Evolutionary conservation across 2,113 vertebrate species (phyloP).

Genomic region (Artemisiospiza belli): DNA sequence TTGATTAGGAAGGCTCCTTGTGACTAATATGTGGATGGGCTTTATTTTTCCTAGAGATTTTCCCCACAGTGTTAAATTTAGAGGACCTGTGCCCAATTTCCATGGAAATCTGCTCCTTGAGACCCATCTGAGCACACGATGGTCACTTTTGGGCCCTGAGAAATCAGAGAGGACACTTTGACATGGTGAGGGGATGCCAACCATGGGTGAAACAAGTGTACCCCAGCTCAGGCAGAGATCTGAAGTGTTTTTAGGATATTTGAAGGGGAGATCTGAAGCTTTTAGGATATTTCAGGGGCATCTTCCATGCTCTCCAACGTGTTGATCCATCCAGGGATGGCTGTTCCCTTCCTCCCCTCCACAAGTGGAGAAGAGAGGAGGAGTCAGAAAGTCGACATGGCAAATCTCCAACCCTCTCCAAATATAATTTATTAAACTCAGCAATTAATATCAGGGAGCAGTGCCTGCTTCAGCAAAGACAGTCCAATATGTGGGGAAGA

Average conservation of each 20-base stretch:
- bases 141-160: background rate
- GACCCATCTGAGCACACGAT: rapidly evolving
- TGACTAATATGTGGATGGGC: background rate
- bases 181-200: background rate
- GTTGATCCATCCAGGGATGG: background rate
- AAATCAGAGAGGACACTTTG: background rate
- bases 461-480: background rate
- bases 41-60: background rate
- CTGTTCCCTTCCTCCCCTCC: background rate
- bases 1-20: background rate
- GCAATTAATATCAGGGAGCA: background rate
- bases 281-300: background rate
- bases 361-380: background rate
- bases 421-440: background rate
- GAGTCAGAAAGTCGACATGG: background rate
- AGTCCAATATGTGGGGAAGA: background rate
- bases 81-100: background rate
- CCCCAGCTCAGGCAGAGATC: background rate
- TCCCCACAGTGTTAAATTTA: background rate
- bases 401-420: background rate
- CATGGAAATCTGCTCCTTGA: background rate
- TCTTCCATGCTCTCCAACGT: background rate
- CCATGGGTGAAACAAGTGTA: background rate
- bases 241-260: background rate
- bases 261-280: background rate